Base-by-base conservation (phyloP, 2,888 invertebrate species). In the Dicycla oo region DNA sequence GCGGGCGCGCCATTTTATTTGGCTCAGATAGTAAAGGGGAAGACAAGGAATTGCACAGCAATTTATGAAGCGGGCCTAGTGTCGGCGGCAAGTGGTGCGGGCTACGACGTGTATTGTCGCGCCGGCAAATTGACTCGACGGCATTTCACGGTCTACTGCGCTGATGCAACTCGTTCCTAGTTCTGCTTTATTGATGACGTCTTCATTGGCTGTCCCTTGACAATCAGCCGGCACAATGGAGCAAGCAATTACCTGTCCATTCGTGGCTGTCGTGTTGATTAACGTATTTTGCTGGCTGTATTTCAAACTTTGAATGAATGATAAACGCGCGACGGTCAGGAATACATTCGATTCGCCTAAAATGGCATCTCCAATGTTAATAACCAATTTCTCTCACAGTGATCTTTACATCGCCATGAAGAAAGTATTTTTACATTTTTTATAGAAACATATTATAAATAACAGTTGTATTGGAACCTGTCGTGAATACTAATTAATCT, bases 91-190 rank as follows among this genome's bases (percentile, higher is more conserved):
- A 86, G 87, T 86, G 87, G 87, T 83, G 88, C 84, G 84, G 69
- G 85, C 75, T 77, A 64, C 78, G 77, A 85, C 86, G 87, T 88
- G 90, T 90, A 91, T 92, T 93, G 93, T 93, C 90, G 88, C 90
- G 87, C 87, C 88, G 89, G 89, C 89, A 93, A 93, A 95, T 94
- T 94, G 94, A 93, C 91, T 92, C 91, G 91, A 88, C 92, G 91
- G 90, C 88, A 91, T 92, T 95, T 94, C 91, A 94, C 93, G 93
- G 92, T 91, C 93, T 91, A 88, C 88, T 92, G 93, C 91, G 86
- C 88, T 90, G 88, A 89, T 92, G 92, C 92, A 92, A 90, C 89
- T 91, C 87, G 86, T 86, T 87, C 87, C 82, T 86, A 85, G 84
- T 89, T 88, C 87, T 86, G 83, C 87, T 91, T 90, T 89, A 90